Conservation (phyloP, 2,113 vertebrate genomes). For the Cyphotilapia sp. region DNA sequence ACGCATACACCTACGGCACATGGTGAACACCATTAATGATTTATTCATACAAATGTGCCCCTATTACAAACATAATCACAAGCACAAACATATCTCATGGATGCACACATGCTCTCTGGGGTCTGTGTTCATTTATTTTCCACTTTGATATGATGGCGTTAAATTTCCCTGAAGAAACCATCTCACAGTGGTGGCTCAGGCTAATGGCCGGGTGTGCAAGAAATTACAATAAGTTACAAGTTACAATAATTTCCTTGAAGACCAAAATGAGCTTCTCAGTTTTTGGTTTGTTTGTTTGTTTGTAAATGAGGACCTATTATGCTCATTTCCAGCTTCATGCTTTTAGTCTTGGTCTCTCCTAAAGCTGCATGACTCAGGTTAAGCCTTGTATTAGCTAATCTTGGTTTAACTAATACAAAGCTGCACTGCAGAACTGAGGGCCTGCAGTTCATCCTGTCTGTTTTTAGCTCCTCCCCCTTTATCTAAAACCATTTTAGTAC, state of each 20-base stretch:
- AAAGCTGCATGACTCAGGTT: not conserved
- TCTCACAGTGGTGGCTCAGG: not conserved
- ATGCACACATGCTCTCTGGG: constrained; percentile 2
- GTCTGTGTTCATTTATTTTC: constrained; percentile 22
- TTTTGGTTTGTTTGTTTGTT: not conserved
- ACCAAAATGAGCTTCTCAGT: not conserved
- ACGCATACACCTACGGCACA: not conserved
- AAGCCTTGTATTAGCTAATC: not conserved
- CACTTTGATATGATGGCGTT: not conserved
- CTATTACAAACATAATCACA: constrained; percentile 15
- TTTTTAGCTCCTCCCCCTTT: not conserved
- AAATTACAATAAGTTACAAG: not conserved
- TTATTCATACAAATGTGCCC: not conserved
- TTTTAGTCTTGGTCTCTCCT: not conserved
- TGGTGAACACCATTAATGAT: not conserved
- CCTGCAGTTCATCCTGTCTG: not conserved
- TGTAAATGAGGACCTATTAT: not conserved
- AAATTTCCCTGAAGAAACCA: constrained; percentile 34
- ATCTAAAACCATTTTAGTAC: not conserved
- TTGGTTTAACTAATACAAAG: not conserved
- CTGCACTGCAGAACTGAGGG: not conserved
- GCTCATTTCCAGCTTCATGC: not conserved
- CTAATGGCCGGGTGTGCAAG: not conserved
- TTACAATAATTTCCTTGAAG: not conserved
- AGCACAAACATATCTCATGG: constrained; percentile 24